Percentiles rank a stretch among this genome's conserved stretches.
Conservation (phyloP, 1,140 invertebrate species). For the Pseudomyrmex dendroicus region DNA sequence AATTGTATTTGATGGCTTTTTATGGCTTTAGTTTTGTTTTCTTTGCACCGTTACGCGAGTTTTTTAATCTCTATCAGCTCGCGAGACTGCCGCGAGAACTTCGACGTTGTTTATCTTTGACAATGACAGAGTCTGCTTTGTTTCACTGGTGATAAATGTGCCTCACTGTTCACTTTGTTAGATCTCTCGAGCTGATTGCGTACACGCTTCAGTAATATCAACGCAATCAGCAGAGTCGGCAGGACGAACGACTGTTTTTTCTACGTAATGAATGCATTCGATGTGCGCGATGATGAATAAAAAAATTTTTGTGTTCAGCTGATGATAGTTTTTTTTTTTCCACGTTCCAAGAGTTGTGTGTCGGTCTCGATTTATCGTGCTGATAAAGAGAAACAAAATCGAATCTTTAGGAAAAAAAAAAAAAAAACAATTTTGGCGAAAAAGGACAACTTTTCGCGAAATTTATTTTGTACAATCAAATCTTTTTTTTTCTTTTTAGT, state of each 20-base stretch:
- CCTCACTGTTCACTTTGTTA: conserved; percentile 34
- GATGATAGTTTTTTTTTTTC: neutral
- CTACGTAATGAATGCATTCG: conserved; percentile 17
- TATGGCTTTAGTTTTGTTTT: neutral
- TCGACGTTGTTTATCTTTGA: conserved; percentile 43
- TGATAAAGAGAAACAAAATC: neutral
- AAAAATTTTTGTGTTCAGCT: conserved; percentile 1
- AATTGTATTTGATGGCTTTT: neutral
- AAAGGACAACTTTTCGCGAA: no score
- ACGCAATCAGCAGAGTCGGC: conserved; percentile 47
- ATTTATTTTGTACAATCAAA: no score
- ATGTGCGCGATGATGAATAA: conserved; percentile 3
- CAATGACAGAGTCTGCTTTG: conserved; percentile 25
- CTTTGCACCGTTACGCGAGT: neutral
- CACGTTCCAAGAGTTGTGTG: neutral
- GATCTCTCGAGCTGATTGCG: conserved; percentile 52
- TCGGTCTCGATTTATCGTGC: neutral
- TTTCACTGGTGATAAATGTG: conserved; percentile 55
- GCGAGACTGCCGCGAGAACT: conserved; percentile 16
- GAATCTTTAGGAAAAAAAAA: neutral
- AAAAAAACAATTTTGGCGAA: neutral
- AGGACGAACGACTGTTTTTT: conserved; percentile 44
- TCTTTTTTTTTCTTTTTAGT: neutral
- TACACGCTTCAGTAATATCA: conserved; percentile 65
- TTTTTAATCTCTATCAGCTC: neutral